Evolutionary conservation across 2,888 invertebrate species (phyloP), one percentile per base, ranked within the genome.

Genomic region (Polydrusus pterygomalis): DNA sequence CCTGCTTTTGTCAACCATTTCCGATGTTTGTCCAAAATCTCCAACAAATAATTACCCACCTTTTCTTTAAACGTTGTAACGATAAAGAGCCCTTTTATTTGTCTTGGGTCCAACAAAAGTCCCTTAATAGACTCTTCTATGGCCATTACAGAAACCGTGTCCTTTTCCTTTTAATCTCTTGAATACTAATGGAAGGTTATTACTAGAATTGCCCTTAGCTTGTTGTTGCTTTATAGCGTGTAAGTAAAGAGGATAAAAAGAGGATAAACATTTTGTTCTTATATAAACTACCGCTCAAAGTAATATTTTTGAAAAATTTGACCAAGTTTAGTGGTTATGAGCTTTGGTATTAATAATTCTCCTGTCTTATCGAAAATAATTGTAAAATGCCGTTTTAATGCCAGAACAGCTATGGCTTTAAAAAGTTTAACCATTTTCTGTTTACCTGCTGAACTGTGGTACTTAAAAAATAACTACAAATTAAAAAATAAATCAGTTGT

Each of bases 71-170:
- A 60, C 38, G 58, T 38, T 38, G 58, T 60, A 60, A 60, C 58
- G 68, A 68, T 68, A 68, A 68, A 56, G 40, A 34, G 40, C 68
- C 15, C 43, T 68, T 68, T 68, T 68, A 68, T 56, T 20, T 25
- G 68, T 68, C 68, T 68, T 68, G 54, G 54, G 54, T 38, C 54
- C n/a, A 56, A 68, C 68, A 68, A 56, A 68, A 68, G 68, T 54
- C 54, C 68, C 68, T 43, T 68, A 68, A 68, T 68, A 68, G 68
- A 38, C 68, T 49, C 68, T 68, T 51, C 54, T 18, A 18, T 13
- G 38, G 34, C 68, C 34, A 56, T 68, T 68, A 51, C 54, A 68
- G 34, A 30, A 68, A 40, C 68, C 54, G 54, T 54, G 49, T 68
- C 68, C 54, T 54, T 54, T 65, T 60, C 58, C 58, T 60, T 38